Conservation (phyloP, 2,888 invertebrate species). For the Cheilosia urbana region DNA sequence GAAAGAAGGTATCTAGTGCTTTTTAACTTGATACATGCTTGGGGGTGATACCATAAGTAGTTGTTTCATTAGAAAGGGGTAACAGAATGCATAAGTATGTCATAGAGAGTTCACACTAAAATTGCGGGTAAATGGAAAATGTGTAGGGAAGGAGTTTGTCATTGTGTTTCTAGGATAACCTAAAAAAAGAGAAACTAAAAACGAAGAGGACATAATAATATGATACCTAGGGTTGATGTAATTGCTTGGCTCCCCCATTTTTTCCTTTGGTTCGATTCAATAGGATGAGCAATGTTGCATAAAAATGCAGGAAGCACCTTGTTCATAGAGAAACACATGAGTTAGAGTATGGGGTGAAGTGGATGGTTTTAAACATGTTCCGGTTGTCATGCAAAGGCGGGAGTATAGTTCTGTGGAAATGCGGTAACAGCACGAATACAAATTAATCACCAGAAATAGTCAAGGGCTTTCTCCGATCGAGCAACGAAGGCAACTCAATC, state of each 20-base stretch:
- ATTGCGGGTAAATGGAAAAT: constrained; percentile 44
- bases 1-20: constrained; percentile 18
- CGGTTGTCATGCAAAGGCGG: not conserved
- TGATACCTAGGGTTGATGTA: constrained; percentile 31
- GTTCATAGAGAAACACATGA: not conserved
- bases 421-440: too few species aligned
- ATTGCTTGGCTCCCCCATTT: constrained; percentile 32
- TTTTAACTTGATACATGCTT: constrained; percentile 64
- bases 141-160: constrained; percentile 24
- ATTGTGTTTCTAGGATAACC: constrained; percentile 63
- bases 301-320: constrained; percentile 14
- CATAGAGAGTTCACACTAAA: constrained; percentile 65
- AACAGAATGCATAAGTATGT: constrained; percentile 63
- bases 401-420: too few species aligned
- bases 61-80: constrained; percentile 56
- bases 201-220: not conserved
- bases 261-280: constrained; percentile 6
- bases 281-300: not conserved
- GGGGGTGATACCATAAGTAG: constrained; percentile 65
- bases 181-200: constrained; percentile 41
- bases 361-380: not conserved
- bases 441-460: too few species aligned
- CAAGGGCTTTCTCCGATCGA: too few species aligned
- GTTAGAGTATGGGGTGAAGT: not conserved
- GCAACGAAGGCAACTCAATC: too few species aligned